Conservation (phyloP, 2,888 invertebrate genomes). For the Lasioglossum calceatum region DNA sequence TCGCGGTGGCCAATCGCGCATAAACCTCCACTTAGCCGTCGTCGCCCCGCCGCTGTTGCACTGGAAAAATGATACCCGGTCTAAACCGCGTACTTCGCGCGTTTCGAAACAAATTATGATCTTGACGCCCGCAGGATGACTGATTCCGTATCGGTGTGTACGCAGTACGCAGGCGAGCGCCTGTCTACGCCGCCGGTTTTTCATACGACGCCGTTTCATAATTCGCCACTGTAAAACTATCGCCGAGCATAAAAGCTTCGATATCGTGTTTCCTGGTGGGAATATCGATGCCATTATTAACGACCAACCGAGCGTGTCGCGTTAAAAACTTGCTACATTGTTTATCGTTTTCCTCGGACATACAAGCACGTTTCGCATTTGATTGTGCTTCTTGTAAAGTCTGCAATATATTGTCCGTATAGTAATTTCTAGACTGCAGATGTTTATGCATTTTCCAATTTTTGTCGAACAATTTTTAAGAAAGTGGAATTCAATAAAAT, state of each 20-base stretch:
- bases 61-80: constrained; percentile 43
- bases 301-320: background rate
- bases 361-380: too few relatives aligned
- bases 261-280: constrained; percentile 5
- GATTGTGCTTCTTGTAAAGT: background rate
- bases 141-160: constrained; percentile 19
- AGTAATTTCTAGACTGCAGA: too few relatives aligned
- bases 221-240: constrained; percentile 4
- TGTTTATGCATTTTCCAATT: too few relatives aligned
- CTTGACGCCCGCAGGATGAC: constrained; percentile 37
- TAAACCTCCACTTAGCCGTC: constrained; percentile 42
- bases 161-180: background rate
- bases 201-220: constrained; percentile 32
- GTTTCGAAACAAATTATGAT: constrained; percentile 51
- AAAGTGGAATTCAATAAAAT: too few relatives aligned
- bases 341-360: background rate
- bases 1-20: constrained; percentile 52
- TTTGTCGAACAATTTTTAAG: too few relatives aligned
- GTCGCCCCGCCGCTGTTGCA: background rate
- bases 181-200: background rate
- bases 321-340: background rate
- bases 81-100: constrained; percentile 9
- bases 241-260: background rate
- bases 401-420: too few relatives aligned
- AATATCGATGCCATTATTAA: background rate